Conservation (phyloP, 64 coral and sea anemone genomes). For the Porites australiensis region DNA sequence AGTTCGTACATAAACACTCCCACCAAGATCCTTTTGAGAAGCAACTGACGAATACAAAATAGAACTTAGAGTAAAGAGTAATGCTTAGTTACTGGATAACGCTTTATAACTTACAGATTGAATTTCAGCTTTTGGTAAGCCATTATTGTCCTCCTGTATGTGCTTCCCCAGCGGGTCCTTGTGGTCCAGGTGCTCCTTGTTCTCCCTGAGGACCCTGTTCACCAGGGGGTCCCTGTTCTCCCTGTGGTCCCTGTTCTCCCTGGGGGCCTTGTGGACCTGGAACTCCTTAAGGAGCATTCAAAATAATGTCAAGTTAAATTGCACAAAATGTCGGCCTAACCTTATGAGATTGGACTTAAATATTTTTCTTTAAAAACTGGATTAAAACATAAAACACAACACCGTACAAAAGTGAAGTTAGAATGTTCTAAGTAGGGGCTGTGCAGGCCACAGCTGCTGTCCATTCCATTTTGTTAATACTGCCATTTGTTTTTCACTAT, state of each 20-base stretch:
- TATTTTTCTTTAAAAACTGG: too few species aligned
- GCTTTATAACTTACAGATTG: slow-evolving; percentile 6
- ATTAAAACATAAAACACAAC: too few species aligned
- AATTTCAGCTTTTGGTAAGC: not conserved
- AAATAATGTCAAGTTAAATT: not conserved
- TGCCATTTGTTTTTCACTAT: too few species aligned
- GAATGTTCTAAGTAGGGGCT: too few species aligned
- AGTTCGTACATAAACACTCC: too few species aligned
- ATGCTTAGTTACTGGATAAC: not conserved
- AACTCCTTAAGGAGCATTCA: not conserved
- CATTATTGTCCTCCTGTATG: slow-evolving; percentile 9
- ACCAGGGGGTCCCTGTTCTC: slow-evolving; percentile 17
- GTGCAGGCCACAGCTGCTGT: too few species aligned
- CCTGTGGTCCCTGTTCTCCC: not conserved
- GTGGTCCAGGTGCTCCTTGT: not conserved
- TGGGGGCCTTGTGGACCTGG: not conserved
- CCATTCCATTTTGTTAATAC: too few species aligned
- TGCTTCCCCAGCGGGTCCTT: not conserved
- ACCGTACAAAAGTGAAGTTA: too few species aligned
- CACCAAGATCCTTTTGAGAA: too few species aligned
- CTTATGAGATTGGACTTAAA: too few species aligned
- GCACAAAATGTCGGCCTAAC: not conserved
- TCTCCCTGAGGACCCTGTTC: slow-evolving; percentile 1
- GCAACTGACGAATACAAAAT: too few species aligned
- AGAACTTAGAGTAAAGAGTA: too few species aligned